phyloP scores from a whole-genome alignment of 2,113 vertebrate species.

The Solea solea region DNA sequence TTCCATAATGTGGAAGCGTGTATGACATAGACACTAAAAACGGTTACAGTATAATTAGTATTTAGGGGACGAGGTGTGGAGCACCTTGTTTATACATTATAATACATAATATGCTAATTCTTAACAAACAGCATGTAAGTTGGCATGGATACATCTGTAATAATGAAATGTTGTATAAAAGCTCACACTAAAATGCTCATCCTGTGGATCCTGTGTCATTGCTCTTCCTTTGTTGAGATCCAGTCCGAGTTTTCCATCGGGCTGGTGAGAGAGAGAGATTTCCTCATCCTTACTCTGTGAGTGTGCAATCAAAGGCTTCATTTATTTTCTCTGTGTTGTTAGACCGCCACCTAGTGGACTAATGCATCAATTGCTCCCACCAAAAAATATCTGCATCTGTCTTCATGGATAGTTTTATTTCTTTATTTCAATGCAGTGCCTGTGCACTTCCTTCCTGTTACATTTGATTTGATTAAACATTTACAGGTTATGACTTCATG shows the following conservation, averaged over 20 bases:
- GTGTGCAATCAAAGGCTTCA: neutral
- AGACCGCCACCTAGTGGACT: constrained; percentile 58
- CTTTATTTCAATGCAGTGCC: too few relatives aligned
- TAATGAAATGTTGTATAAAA: neutral
- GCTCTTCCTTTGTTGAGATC: neutral
- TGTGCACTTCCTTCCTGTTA: too few relatives aligned
- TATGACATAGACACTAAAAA: too few relatives aligned
- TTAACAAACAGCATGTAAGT: neutral
- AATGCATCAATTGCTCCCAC: constrained; percentile 7
- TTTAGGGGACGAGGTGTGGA: neutral
- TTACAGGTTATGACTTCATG: too few relatives aligned
- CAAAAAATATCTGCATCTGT: neutral
- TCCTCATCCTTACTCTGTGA: neutral
- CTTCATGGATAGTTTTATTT: neutral
- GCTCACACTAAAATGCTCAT: neutral
- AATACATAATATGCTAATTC: too few relatives aligned
- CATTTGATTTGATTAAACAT: too few relatives aligned
- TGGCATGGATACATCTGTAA: neutral
- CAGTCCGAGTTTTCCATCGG: neutral
- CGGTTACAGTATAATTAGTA: neutral
- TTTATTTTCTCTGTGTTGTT: constrained; percentile 5
- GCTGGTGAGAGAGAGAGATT: neutral
- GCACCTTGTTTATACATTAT: too few relatives aligned
- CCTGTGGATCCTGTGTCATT: neutral
- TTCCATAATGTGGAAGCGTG: too few relatives aligned